Base-by-base conservation (phyloP, 2,888 invertebrate species). In the Orthosia incerta region DNA sequence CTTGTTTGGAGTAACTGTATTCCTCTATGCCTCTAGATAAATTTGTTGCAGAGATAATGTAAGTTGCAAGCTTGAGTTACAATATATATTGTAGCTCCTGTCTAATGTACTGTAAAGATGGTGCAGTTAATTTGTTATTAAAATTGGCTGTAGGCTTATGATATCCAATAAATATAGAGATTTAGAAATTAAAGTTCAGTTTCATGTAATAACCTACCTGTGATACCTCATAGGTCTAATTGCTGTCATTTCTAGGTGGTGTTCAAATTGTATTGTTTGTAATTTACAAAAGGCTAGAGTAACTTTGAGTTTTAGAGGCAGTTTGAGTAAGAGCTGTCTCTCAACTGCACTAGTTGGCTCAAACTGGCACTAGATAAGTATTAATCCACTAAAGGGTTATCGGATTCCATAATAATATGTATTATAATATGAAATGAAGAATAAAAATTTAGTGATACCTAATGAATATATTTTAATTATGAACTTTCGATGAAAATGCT, bases 181-280 rank as follows among this genome's bases (percentile, higher is more conserved):
- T 63, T 74, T 85, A 84, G 67, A 51, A 67, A 73, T 60, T 70
- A 75, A 79, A 50, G 59, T 79, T 82, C 82, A 81, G 67, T 86
- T 86, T 87, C 79, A 83, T 81, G 70, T 82, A 80, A 83, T 71
- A 85, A 84, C 55, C 72, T 83, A 78, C 86, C 87, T 86, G 87
- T 86, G 86, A 87, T 86, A 86, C 74, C 69, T 83, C 86, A 84
- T 87, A 87, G 86, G 86, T 84, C 72, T 87, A 80, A 84, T 76
- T 84, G 50, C 79, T 84, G 82, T 85, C 39, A 79, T 76, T 82
- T 74, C 69, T 74, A 76, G 86, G 82, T 84, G 82, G 78, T 85
- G 68, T 85, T 82, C 61, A 85, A 86, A 87, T 86, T 84, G 78
- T 83, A 75, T 84, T 87, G 74, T 82, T 82, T 80, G 65, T 82